Conservation (phyloP, 2,888 invertebrate species). For the Aelia acuminata region DNA sequence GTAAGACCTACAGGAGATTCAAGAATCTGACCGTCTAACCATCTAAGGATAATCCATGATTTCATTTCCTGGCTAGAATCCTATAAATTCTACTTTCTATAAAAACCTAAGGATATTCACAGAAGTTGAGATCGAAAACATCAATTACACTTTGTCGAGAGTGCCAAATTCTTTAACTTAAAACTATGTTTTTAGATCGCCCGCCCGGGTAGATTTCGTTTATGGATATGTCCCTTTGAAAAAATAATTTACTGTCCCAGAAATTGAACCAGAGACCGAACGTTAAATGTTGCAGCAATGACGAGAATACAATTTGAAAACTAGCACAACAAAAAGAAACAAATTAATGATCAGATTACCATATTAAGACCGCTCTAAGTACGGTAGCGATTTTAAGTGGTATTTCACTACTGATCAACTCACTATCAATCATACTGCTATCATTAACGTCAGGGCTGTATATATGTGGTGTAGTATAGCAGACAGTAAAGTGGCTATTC, state of each 20-base stretch:
- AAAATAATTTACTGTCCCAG: background rate
- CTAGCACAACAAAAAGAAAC: background rate
- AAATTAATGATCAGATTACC: slow-evolving; percentile 22
- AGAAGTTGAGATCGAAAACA: too few species aligned
- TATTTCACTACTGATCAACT: slow-evolving; percentile 41
- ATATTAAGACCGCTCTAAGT: slow-evolving; percentile 23
- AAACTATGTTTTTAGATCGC: too few species aligned
- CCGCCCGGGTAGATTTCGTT: background rate
- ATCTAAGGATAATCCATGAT: too few species aligned
- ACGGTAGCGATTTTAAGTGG: slow-evolving; percentile 37
- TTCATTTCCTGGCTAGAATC: too few species aligned
- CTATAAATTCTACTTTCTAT: too few species aligned
- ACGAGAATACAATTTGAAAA: background rate
- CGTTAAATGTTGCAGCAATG: background rate
- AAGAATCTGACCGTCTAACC: too few species aligned
- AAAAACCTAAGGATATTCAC: too few species aligned
- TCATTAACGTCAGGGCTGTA: slow-evolving; percentile 5
- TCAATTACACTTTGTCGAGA: too few species aligned
- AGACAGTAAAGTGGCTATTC: slow-evolving; percentile 22
- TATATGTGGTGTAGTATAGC: slow-evolving; percentile 16
- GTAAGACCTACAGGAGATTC: too few species aligned
- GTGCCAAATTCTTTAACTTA: too few species aligned
- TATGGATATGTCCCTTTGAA: background rate
- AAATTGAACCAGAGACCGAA: background rate
- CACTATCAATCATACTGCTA: background rate